Conservation (phyloP, 2,797 vertebrate genomes). For the Merluccius polli region DNA sequence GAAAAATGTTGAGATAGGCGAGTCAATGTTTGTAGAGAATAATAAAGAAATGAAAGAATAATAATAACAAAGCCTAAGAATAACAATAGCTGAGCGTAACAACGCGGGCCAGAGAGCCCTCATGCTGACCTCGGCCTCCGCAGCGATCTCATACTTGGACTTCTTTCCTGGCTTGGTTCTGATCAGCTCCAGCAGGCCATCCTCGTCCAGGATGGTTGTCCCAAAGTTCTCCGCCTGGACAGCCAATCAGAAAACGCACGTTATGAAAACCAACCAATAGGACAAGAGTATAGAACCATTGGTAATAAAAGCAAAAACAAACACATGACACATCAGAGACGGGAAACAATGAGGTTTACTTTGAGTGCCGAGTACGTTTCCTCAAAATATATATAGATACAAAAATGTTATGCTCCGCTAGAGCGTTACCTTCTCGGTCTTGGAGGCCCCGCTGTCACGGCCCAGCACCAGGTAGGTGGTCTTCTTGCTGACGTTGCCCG, state of each 20-base stretch:
- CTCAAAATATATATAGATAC: too few species aligned
- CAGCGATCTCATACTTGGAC: slow-evolving; percentile 90
- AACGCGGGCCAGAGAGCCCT: not conserved
- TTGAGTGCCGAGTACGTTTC: not conserved
- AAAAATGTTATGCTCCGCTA: not conserved
- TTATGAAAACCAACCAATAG: not conserved
- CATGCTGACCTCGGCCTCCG: slow-evolving; percentile 82
- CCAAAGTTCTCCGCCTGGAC: slow-evolving; percentile 85
- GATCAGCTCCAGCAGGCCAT: slow-evolving; percentile 87
- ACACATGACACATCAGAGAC: not conserved
- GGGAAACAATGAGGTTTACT: not conserved
- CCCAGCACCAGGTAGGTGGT: slow-evolving; percentile 91
- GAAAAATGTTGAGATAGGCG: too few species aligned
- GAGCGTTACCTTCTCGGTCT: slow-evolving; percentile 90
- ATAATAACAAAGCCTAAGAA: not conserved
- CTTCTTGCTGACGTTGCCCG: slow-evolving; percentile 92
- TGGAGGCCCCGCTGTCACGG: slow-evolving; percentile 86
- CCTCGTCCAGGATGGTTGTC: slow-evolving; percentile 89
- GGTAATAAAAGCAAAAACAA: not conserved
- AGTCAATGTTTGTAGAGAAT: too few species aligned
- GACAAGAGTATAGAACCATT: not conserved
- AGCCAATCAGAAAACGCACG: not conserved
- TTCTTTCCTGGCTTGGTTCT: slow-evolving; percentile 92
- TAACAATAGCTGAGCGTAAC: too few species aligned
- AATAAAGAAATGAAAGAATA: too few species aligned